Evolutionary conservation across 2,113 vertebrate species (phyloP).

Genomic region (Myiozetetes cayanensis): DNA sequence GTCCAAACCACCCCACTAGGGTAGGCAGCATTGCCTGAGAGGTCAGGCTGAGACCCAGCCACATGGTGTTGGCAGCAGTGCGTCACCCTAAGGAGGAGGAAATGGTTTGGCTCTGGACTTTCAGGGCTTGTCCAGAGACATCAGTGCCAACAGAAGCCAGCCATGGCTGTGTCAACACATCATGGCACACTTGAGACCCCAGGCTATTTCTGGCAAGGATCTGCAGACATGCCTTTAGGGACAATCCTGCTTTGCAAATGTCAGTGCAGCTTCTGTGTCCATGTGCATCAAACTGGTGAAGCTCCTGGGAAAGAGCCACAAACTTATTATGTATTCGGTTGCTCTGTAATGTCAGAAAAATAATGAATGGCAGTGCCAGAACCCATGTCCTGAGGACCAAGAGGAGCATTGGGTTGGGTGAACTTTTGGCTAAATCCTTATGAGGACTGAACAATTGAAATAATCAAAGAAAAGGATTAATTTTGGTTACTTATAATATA

Average conservation of each 20-base stretch:
- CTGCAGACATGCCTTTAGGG: background rate
- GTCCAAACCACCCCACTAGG: background rate
- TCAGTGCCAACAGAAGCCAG: background rate
- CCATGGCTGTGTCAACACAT: background rate
- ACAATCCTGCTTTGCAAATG: background rate
- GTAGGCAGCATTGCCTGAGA: background rate
- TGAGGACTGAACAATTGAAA: background rate
- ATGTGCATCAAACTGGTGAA: background rate
- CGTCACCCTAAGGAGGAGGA: background rate
- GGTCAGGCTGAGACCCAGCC: background rate
- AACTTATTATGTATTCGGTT: background rate
- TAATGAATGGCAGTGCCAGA: background rate
- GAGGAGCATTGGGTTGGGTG: background rate
- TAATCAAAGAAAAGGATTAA: background rate
- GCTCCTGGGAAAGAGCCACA: background rate
- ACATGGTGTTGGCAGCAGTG: accelerated
- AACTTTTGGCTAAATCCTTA: background rate
- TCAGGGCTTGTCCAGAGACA: background rate
- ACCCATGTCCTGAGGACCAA: background rate
- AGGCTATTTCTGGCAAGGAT: background rate
- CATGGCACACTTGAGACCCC: background rate
- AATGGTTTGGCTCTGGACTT: background rate
- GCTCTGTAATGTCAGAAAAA: background rate
- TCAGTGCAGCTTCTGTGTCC: background rate
- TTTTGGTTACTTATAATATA: background rate